A percentile compares a stretch with the other conserved stretches of the same genome.
phyloP scores from a whole-genome alignment of 2,113 vertebrate genomes.

The Perognathus longimembris region DNA sequence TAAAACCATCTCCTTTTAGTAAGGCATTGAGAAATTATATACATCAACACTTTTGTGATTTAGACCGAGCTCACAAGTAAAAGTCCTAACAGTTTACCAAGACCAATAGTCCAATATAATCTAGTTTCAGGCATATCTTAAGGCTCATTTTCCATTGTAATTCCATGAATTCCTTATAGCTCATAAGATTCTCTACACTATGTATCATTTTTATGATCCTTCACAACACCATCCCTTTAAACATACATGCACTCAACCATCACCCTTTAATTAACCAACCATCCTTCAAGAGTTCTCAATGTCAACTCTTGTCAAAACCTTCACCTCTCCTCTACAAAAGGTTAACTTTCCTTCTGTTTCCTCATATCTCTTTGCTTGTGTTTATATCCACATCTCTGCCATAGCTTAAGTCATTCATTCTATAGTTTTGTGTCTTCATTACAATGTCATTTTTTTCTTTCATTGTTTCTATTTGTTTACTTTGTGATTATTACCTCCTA shows the following conservation, averaged over 20 bases:
- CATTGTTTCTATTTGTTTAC: background rate
- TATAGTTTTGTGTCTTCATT: background rate
- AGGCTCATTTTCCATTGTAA: background rate
- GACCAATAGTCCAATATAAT: background rate
- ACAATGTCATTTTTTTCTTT: background rate
- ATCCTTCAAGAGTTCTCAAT: background rate
- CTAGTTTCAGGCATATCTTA: background rate
- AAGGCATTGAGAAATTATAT: background rate
- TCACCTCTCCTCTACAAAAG: background rate
- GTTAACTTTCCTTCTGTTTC: background rate
- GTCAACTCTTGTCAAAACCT: background rate
- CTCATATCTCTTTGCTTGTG: background rate
- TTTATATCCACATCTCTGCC: background rate
- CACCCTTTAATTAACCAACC: background rate
- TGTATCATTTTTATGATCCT: background rate
- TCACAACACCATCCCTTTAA: background rate
- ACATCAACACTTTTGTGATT: background rate
- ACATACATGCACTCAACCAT: background rate
- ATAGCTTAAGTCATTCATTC: background rate
- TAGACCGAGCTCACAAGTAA: background rate
- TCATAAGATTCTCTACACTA: background rate
- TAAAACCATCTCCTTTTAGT: background rate
- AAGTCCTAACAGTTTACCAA: background rate
- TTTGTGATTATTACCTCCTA: background rate
- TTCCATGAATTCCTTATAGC: background rate